These are phyloP conservation scores for Hassar affinis DNA, from an alignment of 2,113 vertebrate species.

Conservation along the genomic window DNA sequence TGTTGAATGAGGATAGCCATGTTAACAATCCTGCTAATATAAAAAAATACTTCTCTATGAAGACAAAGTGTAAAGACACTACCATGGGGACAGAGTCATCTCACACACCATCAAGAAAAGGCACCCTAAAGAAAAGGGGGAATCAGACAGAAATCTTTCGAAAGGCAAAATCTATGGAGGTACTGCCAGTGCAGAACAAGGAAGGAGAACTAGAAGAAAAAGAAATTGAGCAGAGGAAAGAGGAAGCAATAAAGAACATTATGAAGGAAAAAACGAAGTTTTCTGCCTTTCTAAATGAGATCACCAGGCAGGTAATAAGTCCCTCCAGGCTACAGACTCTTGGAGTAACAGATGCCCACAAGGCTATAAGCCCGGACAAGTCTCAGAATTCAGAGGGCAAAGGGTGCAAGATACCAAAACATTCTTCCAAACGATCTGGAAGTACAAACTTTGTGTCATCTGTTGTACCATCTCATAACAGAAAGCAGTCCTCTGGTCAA, in stretches of 20 bases:
- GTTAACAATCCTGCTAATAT: slow-evolving; percentile 44
- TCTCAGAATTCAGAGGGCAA: slow-evolving; percentile 50
- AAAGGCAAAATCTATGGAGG: slow-evolving; percentile 78
- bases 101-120: slow-evolving; percentile 32
- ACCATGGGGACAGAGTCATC: slow-evolving; percentile 33
- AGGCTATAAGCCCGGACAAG: slow-evolving; percentile 46
- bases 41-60: slow-evolving; percentile 42
- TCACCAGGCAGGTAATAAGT: slow-evolving; percentile 79
- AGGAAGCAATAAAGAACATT: slow-evolving; percentile 62
- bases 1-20: slow-evolving; percentile 52
- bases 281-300: slow-evolving; percentile 80
- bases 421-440: slow-evolving; percentile 38
- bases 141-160: slow-evolving; percentile 59
- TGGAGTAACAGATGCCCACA: slow-evolving; percentile 65
- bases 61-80: slow-evolving; percentile 41
- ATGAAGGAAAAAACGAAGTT: slow-evolving; percentile 76
- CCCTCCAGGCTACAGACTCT: slow-evolving; percentile 75
- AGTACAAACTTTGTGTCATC: slow-evolving; percentile 60
- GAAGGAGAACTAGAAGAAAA: slow-evolving; percentile 53
- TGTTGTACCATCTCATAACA: slow-evolving; percentile 51
- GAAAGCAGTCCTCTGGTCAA: slow-evolving; percentile 40
- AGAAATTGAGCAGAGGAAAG: slow-evolving; percentile 57
- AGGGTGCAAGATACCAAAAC: slow-evolving; percentile 34
- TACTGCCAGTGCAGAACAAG: slow-evolving; percentile 58
- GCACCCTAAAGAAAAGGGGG: slow-evolving; percentile 32